Conservation (phyloP, 2,113 vertebrate genomes). For the Oreotrochilus melanogaster region DNA sequence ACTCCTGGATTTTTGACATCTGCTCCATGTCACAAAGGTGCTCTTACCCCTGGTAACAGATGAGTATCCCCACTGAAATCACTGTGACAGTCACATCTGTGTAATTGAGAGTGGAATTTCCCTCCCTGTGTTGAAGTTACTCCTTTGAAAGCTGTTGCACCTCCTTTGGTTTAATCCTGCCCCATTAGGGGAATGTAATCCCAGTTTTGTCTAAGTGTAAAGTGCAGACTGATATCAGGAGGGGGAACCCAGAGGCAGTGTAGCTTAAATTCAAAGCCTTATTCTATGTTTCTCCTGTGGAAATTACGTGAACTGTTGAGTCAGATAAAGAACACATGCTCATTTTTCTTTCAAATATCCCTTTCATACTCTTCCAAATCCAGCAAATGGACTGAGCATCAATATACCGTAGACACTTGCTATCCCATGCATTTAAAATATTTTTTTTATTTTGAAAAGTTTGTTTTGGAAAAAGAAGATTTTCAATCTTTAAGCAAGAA, state of each 20-base stretch:
- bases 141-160: conserved; percentile 66
- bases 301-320: conserved; percentile 65
- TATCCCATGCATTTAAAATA: not conserved
- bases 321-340: conserved; percentile 53
- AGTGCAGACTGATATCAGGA: conserved; percentile 42
- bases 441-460: not conserved
- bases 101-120: conserved; percentile 71
- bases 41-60: conserved; percentile 26
- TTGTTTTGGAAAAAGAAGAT: not conserved
- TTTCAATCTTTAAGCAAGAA: not conserved
- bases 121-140: conserved; percentile 59
- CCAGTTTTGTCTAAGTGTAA: conserved; percentile 63
- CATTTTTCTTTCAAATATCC: conserved; percentile 15
- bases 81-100: conserved; percentile 30
- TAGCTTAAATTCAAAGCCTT: conserved; percentile 60
- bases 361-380: not conserved
- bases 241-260: not conserved
- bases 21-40: conserved; percentile 16
- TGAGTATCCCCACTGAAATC: conserved; percentile 54
- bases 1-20: conserved; percentile 17
- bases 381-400: not conserved
- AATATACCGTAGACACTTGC: not conserved
- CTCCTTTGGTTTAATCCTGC: conserved; percentile 61
- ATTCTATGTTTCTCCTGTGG: conserved; percentile 44
- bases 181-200: conserved; percentile 62